Evolutionary conservation across 2,888 invertebrate species (phyloP).

Genomic region (Hydraecia micacea): DNA sequence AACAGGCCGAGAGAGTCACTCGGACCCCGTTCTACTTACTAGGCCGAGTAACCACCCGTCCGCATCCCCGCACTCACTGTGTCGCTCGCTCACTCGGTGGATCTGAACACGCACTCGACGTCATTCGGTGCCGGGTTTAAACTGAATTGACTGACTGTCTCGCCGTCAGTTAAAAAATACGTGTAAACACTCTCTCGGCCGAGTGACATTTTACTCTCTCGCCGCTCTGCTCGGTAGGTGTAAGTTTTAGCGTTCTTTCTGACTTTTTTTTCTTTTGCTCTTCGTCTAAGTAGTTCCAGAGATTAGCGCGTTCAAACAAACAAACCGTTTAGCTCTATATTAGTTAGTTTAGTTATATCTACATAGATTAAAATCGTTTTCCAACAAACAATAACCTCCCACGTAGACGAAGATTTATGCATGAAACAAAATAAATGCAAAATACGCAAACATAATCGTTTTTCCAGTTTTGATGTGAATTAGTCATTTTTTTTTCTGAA

Average conservation of each 20-base stretch:
- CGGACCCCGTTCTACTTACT: no score
- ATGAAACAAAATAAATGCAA: conserved; percentile 30
- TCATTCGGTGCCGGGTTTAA: no score
- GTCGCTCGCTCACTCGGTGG: no score
- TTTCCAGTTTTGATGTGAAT: conserved; percentile 7
- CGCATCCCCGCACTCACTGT: no score
- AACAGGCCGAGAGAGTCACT: no score
- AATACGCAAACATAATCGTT: conserved; percentile 19
- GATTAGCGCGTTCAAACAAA: background rate
- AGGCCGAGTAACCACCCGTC: no score
- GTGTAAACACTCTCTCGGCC: no score
- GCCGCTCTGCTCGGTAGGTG: no score
- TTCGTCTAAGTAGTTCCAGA: background rate
- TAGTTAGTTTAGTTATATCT: background rate
- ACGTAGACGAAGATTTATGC: conserved; percentile 34
- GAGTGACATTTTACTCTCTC: no score
- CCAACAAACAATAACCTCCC: conserved; percentile 30
- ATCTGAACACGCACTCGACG: no score
- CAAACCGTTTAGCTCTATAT: background rate
- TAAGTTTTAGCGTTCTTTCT: background rate
- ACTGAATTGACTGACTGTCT: no score
- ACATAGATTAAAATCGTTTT: conserved; percentile 19
- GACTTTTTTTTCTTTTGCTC: background rate
- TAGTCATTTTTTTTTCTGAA: conserved; percentile 6
- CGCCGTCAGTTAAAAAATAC: no score